Percentiles rank a stretch among this genome's conserved stretches.
Evolutionary conservation across 2,113 vertebrate genomes (phyloP).

Genomic region (Apodemus sylvaticus): DNA sequence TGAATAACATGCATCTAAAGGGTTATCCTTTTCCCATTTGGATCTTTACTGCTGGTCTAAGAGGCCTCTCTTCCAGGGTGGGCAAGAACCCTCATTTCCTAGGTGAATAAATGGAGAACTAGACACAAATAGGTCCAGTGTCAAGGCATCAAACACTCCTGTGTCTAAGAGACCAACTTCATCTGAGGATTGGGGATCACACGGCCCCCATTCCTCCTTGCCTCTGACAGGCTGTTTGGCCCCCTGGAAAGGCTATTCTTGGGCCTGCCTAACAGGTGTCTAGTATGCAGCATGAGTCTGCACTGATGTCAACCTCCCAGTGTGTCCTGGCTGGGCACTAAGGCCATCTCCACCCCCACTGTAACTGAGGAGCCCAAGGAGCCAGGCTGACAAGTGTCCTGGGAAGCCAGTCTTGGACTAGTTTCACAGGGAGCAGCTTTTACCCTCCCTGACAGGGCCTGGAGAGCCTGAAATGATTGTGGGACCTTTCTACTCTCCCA

Average conservation of each 20-base stretch:
- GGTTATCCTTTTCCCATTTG: rapidly evolving
- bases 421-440: neutral
- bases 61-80: rapidly evolving
- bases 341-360: neutral
- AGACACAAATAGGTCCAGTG: rapidly evolving
- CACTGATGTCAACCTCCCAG: constrained; percentile 41
- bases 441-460: too few relatives aligned
- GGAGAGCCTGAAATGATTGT: neutral
- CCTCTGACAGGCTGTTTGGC: constrained; percentile 41
- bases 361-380: neutral
- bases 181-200: neutral
- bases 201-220: neutral
- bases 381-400: neutral
- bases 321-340: neutral
- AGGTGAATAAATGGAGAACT: neutral
- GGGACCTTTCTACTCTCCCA: neutral
- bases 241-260: constrained; percentile 44
- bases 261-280: constrained; percentile 18
- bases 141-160: too few relatives aligned
- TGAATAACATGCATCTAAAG: neutral
- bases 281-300: neutral
- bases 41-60: too few relatives aligned
- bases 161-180: neutral
- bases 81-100: neutral
- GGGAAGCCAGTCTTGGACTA: neutral